These are phyloP conservation scores for Microcaecilia unicolor DNA, from an alignment of 2,797 vertebrate genomes.

Conservation along the genomic window DNA sequence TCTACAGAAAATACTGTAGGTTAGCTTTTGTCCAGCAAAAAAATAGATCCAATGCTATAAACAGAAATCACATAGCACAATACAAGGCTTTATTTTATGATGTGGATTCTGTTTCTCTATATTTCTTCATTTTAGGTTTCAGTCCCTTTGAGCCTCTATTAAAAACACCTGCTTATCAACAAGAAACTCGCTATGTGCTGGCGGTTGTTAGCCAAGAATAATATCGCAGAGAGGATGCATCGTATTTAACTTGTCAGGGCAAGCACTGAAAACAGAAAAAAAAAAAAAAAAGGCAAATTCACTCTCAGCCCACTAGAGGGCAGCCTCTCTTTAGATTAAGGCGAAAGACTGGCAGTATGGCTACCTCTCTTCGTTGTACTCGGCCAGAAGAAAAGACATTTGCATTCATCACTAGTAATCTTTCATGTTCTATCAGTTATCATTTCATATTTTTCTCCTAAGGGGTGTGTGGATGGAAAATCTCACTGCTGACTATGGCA, in stretches of 20 bases:
- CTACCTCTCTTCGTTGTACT: fast-evolving
- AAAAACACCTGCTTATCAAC: conserved; percentile 44
- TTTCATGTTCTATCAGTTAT: conserved; percentile 4
- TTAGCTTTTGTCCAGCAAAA: no score
- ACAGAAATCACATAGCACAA: no score
- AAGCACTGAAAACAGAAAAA: neutral
- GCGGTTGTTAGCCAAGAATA: conserved; percentile 42
- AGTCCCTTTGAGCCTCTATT: conserved; percentile 32
- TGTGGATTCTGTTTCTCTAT: no score
- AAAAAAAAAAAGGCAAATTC: no score
- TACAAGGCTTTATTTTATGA: no score
- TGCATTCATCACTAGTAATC: neutral
- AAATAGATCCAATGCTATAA: no score
- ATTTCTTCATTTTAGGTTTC: no score
- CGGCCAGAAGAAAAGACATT: neutral
- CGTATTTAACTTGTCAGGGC: conserved; percentile 14
- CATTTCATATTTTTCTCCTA: conserved; percentile 18
- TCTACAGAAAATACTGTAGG: no score
- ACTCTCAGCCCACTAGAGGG: conserved; percentile 47
- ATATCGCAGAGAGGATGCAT: conserved; percentile 8
- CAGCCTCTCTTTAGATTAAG: neutral
- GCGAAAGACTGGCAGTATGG: neutral
- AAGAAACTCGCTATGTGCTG: conserved; percentile 29
- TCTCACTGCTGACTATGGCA: neutral
- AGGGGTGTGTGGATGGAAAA: conserved; percentile 11